These are phyloP conservation scores for Petroica traversi DNA, from an alignment of 2,113 vertebrate genomes.

Conservation along the genomic window DNA sequence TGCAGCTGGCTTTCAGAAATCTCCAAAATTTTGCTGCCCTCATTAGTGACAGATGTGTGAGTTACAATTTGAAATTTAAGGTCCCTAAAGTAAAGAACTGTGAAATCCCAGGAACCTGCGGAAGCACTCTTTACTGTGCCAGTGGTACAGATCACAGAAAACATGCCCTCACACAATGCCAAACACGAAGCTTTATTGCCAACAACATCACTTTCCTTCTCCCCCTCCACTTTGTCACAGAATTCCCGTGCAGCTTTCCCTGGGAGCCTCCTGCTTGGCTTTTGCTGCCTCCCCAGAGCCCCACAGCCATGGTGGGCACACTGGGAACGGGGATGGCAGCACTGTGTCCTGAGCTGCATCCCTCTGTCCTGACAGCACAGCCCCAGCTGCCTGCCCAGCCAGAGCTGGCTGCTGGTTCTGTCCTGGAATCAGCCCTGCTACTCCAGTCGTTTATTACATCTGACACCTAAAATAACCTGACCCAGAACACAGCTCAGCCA, in stretches of 20 bases:
- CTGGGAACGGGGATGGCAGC: too few relatives aligned
- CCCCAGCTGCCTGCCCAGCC: not conserved
- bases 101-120: not conserved
- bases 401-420: accelerated
- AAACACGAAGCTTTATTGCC: not conserved
- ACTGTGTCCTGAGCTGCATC: not conserved
- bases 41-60: constrained; percentile 43
- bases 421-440: not conserved
- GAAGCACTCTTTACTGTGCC: not conserved
- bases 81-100: constrained; percentile 2
- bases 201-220: not conserved
- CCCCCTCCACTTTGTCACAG: not conserved
- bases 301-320: accelerated
- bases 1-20: constrained; percentile 48
- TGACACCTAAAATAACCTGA: not conserved
- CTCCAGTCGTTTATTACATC: not conserved
- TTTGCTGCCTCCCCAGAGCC: not conserved
- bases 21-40: constrained; percentile 37
- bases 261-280: accelerated
- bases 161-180: not conserved
- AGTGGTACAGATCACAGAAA: not conserved
- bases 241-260: not conserved
- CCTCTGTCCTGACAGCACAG: too few relatives aligned
- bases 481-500: not conserved
- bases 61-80: not conserved